Base-by-base conservation (phyloP, 2,888 invertebrate genomes). In the Pseudococcus viburni region DNA sequence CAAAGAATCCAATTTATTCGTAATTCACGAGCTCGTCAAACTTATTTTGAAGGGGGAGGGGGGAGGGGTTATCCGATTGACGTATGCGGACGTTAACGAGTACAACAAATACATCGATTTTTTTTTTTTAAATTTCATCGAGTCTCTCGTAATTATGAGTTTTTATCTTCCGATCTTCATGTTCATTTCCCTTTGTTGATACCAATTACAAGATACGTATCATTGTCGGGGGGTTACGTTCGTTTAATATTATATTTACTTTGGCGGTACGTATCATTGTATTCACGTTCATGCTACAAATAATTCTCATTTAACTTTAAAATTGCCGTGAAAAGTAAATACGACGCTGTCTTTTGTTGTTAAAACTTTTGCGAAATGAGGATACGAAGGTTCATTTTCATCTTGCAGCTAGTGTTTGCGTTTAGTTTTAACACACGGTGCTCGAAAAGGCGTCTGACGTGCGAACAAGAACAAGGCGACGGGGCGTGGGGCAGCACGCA, bases 261-360 rank as follows among this genome's bases (percentile, higher is more conserved):
- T 86, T 86, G 55, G n/a, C 64, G 39, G 42, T 86, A 86, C 86
- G 64, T 86, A 86, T 86, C 64, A 86, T 86, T 86, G 86, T 86
- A 68, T 86, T 86, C 86, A 55, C 86, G 64, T 86, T 86, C 86
- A 86, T 86, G 86, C 86, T 86, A 86, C 86, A 86, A 86, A 86
- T 86, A 86, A 86, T 86, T 86, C 86, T 86, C 86, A 86, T 86
- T 86, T 64, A 86, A 86, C 86, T 86, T 86, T 64, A 86, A 86
- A 86, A 86, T 86, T 86, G 86, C 86, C 86, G 59, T 64, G 86
- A 86, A 86, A 86, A 86, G 86, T 86, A 68, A 86, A 86, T 86
- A 86, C 86, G 86, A 86, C 64, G 68, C 64, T 86, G 86, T 86
- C 86, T 86, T 86, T 86, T 86, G 86, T 86, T 86, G 86, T 86